phyloP scores from a whole-genome alignment of 2,888 invertebrate species.

The Cheilosia variabilis region DNA sequence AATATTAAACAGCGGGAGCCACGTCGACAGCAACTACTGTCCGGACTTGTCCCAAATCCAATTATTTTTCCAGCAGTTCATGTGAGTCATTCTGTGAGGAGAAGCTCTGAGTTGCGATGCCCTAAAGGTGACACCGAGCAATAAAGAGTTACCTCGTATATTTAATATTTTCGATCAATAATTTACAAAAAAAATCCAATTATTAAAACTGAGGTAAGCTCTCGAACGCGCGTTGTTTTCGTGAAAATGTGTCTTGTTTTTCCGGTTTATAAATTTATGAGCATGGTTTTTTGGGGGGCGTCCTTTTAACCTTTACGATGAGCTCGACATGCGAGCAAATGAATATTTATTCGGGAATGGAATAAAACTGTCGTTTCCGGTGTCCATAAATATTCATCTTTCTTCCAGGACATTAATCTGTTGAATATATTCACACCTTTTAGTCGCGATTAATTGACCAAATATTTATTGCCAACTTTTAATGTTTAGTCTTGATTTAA shows the following conservation, averaged over 20 bases:
- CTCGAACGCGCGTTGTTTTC: background rate
- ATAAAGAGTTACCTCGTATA: constrained; percentile 1
- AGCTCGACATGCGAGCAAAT: constrained; percentile 1
- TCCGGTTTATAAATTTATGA: constrained; percentile 6
- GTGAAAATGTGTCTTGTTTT: background rate
- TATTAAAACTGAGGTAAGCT: constrained; percentile 3
- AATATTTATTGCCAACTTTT: constrained; percentile 8
- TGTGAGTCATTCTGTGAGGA: background rate
- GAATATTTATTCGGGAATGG: constrained; percentile 17
- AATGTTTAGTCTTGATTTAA: background rate
- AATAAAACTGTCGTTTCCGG: background rate
- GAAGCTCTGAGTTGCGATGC: background rate
- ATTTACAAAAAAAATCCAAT: constrained; percentile 4
- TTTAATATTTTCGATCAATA: constrained; percentile 1
- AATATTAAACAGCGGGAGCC: background rate
- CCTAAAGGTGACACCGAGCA: constrained; percentile 7
- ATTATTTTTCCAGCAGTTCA: background rate
- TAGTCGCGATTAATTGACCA: constrained; percentile 13
- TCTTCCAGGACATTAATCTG: constrained; percentile 5
- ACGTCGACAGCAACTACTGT: background rate
- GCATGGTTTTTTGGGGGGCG: background rate
- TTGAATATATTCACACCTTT: constrained; percentile 21
- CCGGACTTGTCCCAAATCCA: constrained; percentile 13
- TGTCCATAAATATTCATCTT: constrained; percentile 6
- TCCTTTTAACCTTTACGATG: background rate